A percentile compares a stretch with the other conserved stretches of the same genome.
These are phyloP conservation scores for Okamejei kenojei DNA, from an alignment of 2,797 vertebrate genomes.

Conservation along the genomic window DNA sequence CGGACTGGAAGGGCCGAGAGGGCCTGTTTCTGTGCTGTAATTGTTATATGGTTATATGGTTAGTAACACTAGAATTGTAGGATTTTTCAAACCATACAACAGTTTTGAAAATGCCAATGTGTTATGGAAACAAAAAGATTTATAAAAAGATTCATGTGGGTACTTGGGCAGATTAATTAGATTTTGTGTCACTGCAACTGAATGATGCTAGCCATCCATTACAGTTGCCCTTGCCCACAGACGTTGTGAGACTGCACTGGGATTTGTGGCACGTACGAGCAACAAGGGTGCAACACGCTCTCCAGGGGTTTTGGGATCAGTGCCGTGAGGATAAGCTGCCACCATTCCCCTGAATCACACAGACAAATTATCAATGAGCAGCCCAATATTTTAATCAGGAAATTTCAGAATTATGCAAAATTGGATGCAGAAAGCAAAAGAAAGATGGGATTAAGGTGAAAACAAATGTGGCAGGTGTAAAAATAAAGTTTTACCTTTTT, in stretches of 20 bases:
- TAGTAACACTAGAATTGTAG: too few relatives aligned
- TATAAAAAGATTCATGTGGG: neutral
- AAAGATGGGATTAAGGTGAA: neutral
- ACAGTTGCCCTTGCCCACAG: neutral
- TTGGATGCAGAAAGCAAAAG: neutral
- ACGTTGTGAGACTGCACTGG: neutral
- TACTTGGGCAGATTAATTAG: too few relatives aligned
- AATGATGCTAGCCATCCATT: neutral
- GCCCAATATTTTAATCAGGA: neutral
- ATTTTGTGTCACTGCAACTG: neutral
- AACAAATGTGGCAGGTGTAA: neutral
- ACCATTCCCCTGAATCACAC: neutral
- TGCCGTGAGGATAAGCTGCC: neutral
- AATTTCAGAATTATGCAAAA: neutral
- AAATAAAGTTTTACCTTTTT: neutral
- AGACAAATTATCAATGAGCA: neutral
- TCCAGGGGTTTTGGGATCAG: neutral
- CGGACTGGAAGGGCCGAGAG: too few relatives aligned
- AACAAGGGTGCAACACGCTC: neutral
- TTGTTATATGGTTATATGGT: too few relatives aligned
- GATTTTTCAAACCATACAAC: neutral
- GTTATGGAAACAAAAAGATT: neutral
- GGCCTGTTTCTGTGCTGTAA: too few relatives aligned
- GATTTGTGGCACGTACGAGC: neutral
- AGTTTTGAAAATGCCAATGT: neutral